A percentile compares a stretch with the other conserved stretches of the same genome.
These are phyloP conservation scores for Melanotus villosus DNA, from an alignment of 2,888 invertebrate genomes.

Conservation along the genomic window DNA sequence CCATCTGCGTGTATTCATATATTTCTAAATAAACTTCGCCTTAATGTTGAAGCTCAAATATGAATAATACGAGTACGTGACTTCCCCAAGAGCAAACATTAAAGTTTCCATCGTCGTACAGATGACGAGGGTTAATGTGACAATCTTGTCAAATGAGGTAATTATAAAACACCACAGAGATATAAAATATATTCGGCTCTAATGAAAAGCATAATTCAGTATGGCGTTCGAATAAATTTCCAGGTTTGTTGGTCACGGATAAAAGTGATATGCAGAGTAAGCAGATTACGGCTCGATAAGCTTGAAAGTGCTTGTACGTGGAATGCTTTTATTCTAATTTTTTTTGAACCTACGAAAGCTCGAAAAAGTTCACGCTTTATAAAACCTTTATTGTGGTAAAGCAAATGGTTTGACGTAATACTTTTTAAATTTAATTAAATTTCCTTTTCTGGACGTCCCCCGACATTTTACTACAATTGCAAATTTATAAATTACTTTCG, in stretches of 20 bases:
- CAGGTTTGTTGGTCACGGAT: neutral
- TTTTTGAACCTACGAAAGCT: neutral
- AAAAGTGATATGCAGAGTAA: neutral
- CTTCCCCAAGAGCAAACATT: conserved; percentile 22
- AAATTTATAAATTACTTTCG: no score
- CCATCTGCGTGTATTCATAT: conserved; percentile 2
- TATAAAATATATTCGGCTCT: conserved; percentile 13
- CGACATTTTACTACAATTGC: no score
- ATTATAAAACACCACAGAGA: conserved; percentile 17
- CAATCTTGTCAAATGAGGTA: conserved; percentile 23
- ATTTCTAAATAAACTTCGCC: conserved; percentile 19
- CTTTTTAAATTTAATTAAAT: no score
- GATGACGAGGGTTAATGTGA: conserved; percentile 29
- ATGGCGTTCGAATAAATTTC: conserved; percentile 5
- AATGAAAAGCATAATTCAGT: conserved; percentile 5
- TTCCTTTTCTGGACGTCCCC: no score
- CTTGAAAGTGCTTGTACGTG: neutral
- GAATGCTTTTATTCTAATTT: neutral
- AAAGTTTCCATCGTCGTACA: conserved; percentile 22
- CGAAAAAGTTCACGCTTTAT: neutral
- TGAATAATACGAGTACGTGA: conserved; percentile 9
- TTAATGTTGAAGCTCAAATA: conserved; percentile 2
- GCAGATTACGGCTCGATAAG: neutral
- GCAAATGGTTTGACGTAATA: neutral
- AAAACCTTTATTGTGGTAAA: neutral